Base-by-base conservation (phyloP, 2,888 invertebrate genomes). In the Encarsia formosa region DNA sequence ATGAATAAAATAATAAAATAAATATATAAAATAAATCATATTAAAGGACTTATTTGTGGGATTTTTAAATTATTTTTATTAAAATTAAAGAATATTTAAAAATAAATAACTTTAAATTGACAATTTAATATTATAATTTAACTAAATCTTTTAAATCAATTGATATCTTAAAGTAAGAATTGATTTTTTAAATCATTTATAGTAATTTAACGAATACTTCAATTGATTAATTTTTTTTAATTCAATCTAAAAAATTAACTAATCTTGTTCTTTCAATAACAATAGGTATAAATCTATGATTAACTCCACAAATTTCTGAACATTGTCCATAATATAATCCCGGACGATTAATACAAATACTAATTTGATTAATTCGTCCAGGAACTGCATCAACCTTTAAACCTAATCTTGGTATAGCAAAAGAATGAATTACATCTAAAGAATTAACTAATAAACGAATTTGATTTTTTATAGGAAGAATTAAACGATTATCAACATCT, bases 281-380 rank as follows among this genome's bases (percentile, higher is more conserved):
- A 79, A 87, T 86, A 26, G 86, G 87, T 76, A 88, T 88, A 80
- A 88, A 88, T 53, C 85, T 85, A 72, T 88, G 87, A 70, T 88
- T 87, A 47, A 83, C 81, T 1, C 87, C 87, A 76, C 87, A 88
- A 77, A 88, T 87, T 81, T 88, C 87, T 62, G 87, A 88, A 70
- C 87, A 88, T 81, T 88, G 86, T 0, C 87, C 86, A 74, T 75
- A 87, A 74, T 79, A 84, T 68, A 86, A 63, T 37, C 86, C 85
- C 1, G 83, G 78, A 2, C 81, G 81, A 59, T 79, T 83, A 63
- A 81, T 77, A 63, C 76, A 76, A 70, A 86, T 32, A 13, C 6
- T 79, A 66, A 75, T 77, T 82, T 84, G 82, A 63, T 84, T 84
- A 70, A 84, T 61, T 37, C 84, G 83, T 0, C 84, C 83, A 0